Percentiles rank a stretch among this genome's conserved stretches.
phyloP scores from a whole-genome alignment of 2,113 vertebrate species.

The Pholis gunnellus region DNA sequence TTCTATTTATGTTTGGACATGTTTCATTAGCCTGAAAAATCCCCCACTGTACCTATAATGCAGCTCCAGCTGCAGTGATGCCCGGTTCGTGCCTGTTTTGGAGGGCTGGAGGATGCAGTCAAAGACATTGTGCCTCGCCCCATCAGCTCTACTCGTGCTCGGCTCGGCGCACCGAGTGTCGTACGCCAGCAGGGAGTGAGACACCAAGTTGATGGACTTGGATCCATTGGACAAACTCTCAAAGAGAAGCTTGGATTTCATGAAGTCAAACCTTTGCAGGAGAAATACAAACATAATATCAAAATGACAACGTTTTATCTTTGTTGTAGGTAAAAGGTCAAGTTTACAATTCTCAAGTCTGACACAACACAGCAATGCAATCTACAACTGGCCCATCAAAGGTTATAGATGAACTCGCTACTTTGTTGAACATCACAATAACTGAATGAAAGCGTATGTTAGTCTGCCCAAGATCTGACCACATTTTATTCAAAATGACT shows the following conservation, averaged over 20 bases:
- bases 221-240: slow-evolving; percentile 96
- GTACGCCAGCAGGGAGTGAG: slow-evolving; percentile 96
- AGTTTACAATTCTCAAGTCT: neutral
- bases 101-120: slow-evolving; percentile 95
- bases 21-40: neutral
- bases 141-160: slow-evolving; percentile 33
- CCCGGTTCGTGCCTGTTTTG: slow-evolving; percentile 87
- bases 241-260: slow-evolving; percentile 97
- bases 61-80: slow-evolving; percentile 93
- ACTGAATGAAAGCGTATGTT: too few species aligned
- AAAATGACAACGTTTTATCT: neutral
- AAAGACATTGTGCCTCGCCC: slow-evolving; percentile 87
- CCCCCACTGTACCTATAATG: slow-evolving; percentile 90
- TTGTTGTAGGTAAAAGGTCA: neutral
- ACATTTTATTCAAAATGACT: too few species aligned
- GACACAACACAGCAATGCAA: neutral
- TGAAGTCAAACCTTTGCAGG: slow-evolving; percentile 93
- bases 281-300: slow-evolving; percentile 4
- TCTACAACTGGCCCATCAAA: neutral
- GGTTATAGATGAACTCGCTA: neutral
- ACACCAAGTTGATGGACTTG: slow-evolving; percentile 95
- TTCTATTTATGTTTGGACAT: neutral
- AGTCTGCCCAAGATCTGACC: too few species aligned
- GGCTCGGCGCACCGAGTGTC: slow-evolving; percentile 89
- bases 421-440: neutral